A percentile compares a stretch with the other conserved stretches of the same genome.
phyloP scores from a whole-genome alignment of 2,797 vertebrate species.

The Lepilemur septentrionalis region DNA sequence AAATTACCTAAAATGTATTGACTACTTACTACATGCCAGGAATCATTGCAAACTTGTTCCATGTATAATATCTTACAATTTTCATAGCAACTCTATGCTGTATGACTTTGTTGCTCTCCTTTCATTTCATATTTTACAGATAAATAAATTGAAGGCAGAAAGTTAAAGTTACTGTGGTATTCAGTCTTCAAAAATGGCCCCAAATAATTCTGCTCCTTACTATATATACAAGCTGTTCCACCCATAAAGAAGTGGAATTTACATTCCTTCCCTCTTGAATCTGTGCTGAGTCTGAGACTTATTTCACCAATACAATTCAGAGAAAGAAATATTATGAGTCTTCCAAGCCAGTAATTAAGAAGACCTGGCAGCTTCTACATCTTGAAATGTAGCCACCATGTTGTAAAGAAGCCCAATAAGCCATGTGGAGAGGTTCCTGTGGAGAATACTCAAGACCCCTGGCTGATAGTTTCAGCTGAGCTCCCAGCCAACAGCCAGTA shows the following conservation, averaged over 20 bases:
- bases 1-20: slow-evolving; percentile 48
- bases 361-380: background rate
- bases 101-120: background rate
- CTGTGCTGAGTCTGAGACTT: background rate
- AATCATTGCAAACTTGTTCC: background rate
- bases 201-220: background rate
- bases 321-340: background rate
- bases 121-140: background rate
- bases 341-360: slow-evolving; percentile 4
- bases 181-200: background rate
- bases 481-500: background rate
- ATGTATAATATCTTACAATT: background rate
- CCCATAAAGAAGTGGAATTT: background rate
- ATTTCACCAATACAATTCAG: background rate
- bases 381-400: background rate
- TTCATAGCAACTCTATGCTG: background rate
- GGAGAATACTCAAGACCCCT: background rate
- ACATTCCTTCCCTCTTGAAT: background rate
- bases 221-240: background rate
- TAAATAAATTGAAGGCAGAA: background rate
- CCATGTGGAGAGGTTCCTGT: background rate
- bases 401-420: slow-evolving; percentile 30
- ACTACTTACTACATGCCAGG: background rate
- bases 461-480: background rate
- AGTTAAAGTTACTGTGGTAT: background rate